Conservation (phyloP, 2,797 vertebrate species). For the Labroides dimidiatus region DNA sequence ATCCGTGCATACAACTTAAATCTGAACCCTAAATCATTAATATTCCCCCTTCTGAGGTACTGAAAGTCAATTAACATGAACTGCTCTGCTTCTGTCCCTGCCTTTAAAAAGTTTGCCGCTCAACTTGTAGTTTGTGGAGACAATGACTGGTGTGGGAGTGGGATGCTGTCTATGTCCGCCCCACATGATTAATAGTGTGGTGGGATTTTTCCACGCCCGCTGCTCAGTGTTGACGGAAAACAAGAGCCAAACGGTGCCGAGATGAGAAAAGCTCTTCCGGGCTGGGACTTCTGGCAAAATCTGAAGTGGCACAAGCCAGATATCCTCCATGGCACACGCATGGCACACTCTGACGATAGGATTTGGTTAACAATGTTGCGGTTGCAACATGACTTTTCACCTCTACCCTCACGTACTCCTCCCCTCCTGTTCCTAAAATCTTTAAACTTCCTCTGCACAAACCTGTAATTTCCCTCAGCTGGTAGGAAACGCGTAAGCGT, state of each 20-base stretch:
- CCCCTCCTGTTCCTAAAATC: constrained; percentile 1
- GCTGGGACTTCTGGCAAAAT: constrained; percentile 30
- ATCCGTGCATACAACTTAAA: constrained; percentile 35
- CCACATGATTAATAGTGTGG: constrained; percentile 89
- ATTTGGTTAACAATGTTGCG: constrained; percentile 1
- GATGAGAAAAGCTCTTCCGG: constrained; percentile 65
- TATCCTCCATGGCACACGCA: background rate
- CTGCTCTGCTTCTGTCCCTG: constrained; percentile 50
- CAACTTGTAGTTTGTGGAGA: constrained; percentile 78
- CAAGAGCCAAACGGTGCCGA: constrained; percentile 79
- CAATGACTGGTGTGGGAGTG: constrained; percentile 84
- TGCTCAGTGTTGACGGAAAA: constrained; percentile 82
- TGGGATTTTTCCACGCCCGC: constrained; percentile 82
- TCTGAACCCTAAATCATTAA: constrained; percentile 10
- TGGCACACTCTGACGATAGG: background rate
- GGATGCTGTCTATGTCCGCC: constrained; percentile 82
- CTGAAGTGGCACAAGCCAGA: constrained; percentile 7
- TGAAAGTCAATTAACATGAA: constrained; percentile 48
- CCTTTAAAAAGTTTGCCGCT: constrained; percentile 72
- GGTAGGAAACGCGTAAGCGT: constrained; percentile 82
- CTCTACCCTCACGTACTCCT: background rate
- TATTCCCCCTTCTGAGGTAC: constrained; percentile 27
- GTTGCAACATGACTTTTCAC: background rate
- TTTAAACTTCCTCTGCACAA: constrained; percentile 53
- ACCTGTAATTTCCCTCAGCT: constrained; percentile 85